Conservation (phyloP, 2,797 vertebrate genomes). For the Pyrocephalus nanus region DNA sequence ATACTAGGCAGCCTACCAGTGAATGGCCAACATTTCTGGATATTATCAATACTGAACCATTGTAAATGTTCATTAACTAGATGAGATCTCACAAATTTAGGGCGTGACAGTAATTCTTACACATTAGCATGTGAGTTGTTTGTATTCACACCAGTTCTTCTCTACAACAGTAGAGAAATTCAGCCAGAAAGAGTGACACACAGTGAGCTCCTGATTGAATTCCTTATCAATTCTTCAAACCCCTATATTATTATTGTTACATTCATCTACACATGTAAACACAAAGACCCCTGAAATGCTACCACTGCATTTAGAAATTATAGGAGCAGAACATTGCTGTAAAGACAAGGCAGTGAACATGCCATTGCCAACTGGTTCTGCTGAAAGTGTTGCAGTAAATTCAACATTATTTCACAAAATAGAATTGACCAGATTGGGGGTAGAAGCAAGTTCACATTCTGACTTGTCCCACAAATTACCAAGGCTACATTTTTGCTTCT, state of each 20-base stretch:
- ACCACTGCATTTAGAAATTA: neutral
- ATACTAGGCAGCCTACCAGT: neutral
- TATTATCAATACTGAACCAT: neutral
- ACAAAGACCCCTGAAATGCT: neutral
- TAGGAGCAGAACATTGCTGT: neutral
- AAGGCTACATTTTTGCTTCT: neutral
- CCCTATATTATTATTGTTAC: neutral
- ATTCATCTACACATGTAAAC: neutral
- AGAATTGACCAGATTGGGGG: neutral
- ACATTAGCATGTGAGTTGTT: rapidly evolving
- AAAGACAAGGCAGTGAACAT: neutral
- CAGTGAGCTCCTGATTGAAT: neutral
- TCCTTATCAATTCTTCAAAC: neutral
- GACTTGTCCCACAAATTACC: neutral
- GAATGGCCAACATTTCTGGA: neutral
- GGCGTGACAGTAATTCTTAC: neutral
- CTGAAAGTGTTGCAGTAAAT: neutral
- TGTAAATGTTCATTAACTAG: neutral
- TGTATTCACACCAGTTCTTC: neutral
- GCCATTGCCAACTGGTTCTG: neutral
- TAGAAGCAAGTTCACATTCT: neutral
- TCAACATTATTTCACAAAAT: neutral
- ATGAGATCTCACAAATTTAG: neutral
- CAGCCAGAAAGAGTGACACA: neutral
- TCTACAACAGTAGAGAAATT: neutral